Percentiles rank a stretch among this genome's conserved stretches.
Evolutionary conservation across 2,113 vertebrate genomes (phyloP).

Genomic region (Dermatemys mawii): DNA sequence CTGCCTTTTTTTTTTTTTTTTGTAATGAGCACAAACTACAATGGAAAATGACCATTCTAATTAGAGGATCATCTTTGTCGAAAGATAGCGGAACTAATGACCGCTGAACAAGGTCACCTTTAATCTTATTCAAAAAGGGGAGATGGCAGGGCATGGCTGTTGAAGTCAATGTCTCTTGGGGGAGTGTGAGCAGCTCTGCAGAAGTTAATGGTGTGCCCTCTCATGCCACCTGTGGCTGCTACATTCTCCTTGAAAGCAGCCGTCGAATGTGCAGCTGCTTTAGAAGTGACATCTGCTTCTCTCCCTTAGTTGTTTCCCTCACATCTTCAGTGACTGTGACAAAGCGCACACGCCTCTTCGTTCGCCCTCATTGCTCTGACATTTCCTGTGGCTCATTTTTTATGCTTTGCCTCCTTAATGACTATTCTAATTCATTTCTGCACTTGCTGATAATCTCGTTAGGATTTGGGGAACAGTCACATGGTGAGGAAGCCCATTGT

Average conservation of each 20-base stretch:
- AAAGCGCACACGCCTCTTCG: constrained; percentile 5
- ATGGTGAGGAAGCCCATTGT: constrained; percentile 46
- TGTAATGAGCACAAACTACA: not conserved
- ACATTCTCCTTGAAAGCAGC: constrained; percentile 43
- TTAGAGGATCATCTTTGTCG: not conserved
- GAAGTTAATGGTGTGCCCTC: not conserved
- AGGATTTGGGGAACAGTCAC: constrained; percentile 25
- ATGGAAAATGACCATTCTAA: not conserved
- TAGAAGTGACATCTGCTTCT: constrained; percentile 36
- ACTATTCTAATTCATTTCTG: constrained; percentile 43
- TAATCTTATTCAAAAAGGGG: not conserved
- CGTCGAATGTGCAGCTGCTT: not conserved
- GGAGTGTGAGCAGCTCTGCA: not conserved
- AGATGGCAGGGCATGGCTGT: not conserved
- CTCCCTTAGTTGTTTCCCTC: constrained; percentile 15
- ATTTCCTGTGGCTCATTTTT: constrained; percentile 60
- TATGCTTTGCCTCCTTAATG: constrained; percentile 53
- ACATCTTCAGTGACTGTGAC: not conserved
- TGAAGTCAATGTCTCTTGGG: constrained; percentile 58
- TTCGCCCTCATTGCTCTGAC: constrained; percentile 24
- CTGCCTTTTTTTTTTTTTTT: not conserved
- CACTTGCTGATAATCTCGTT: not conserved
- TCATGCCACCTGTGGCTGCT: constrained; percentile 11
- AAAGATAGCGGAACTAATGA: constrained; percentile 10
- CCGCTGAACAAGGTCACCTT: constrained; percentile 29